Conservation (phyloP, 2,888 invertebrate genomes). For the Linhomoeus sp. region DNA sequence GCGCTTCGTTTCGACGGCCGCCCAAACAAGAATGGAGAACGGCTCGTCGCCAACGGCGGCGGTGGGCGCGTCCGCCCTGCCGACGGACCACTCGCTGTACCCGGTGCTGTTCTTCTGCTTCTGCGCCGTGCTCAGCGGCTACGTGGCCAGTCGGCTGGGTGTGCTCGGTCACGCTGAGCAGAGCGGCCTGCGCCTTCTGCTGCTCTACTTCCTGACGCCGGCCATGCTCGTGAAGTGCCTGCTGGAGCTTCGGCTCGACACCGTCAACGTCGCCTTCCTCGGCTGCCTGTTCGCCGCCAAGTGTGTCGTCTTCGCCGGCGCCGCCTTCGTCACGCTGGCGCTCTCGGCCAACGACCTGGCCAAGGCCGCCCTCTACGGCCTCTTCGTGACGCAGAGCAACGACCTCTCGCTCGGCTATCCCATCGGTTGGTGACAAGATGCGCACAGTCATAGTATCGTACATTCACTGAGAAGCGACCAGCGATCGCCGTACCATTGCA, state of each 20-base stretch:
- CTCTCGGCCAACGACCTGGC: constrained; percentile 50
- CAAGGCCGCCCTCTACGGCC: constrained; percentile 69
- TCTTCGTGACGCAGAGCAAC: constrained; percentile 88
- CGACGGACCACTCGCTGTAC: not conserved
- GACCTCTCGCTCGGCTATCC: constrained; percentile 92
- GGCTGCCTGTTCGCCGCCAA: constrained; percentile 63
- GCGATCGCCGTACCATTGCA: constrained; percentile 35
- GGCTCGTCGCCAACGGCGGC: no score
- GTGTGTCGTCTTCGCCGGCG: constrained; percentile 57
- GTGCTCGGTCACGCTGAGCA: constrained; percentile 20
- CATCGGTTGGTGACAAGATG: constrained; percentile 46
- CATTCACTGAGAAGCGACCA: no score
- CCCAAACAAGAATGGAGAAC: no score
- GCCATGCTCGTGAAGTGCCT: constrained; percentile 72
- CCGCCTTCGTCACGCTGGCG: constrained; percentile 52
- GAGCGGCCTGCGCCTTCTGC: constrained; percentile 63
- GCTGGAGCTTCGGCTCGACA: constrained; percentile 54
- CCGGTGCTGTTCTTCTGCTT: constrained; percentile 21
- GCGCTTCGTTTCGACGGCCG: no score
- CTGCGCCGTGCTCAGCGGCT: constrained; percentile 26
- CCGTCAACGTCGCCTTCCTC: constrained; percentile 79
- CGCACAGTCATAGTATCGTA: not conserved
- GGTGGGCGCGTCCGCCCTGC: no score
- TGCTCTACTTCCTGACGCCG: constrained; percentile 77
- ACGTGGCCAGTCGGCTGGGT: constrained; percentile 25